A percentile compares a stretch with the other conserved stretches of the same genome.
phyloP scores from a whole-genome alignment of 2,113 vertebrate genomes.

The Chaetops frenatus region DNA sequence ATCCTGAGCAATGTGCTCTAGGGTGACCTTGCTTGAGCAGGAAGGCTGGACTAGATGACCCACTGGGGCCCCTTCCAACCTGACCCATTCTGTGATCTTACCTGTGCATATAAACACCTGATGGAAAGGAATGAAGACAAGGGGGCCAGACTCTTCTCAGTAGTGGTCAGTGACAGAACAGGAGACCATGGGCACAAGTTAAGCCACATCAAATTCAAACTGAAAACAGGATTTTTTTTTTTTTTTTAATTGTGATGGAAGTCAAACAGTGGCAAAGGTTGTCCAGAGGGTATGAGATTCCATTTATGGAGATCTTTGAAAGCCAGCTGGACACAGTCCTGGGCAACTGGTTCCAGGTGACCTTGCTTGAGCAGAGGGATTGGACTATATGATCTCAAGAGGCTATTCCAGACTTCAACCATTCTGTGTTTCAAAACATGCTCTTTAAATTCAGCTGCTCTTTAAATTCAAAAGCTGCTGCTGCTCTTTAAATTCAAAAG shows the following conservation, averaged over 20 bases:
- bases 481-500: no score
- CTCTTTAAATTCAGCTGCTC: not conserved
- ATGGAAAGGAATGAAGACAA: not conserved
- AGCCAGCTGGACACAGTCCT: not conserved
- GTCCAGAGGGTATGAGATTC: not conserved
- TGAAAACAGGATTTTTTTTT: not conserved
- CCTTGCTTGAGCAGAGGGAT: not conserved
- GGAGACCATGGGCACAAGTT: not conserved
- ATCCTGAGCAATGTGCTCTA: not conserved
- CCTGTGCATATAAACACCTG: not conserved
- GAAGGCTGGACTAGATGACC: not conserved
- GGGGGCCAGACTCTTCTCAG: not conserved
- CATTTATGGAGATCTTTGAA: not conserved
- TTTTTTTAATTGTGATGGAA: not conserved
- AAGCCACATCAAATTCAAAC: not conserved
- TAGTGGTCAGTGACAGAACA: not conserved
- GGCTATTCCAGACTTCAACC: not conserved
- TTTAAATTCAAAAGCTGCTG: not conserved
- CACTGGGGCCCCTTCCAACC: not conserved
- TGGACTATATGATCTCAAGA: not conserved
- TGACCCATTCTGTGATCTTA: not conserved
- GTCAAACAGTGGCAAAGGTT: not conserved
- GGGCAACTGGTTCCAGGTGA: not conserved
- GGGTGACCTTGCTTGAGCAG: not conserved
- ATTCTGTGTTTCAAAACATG: not conserved